Base-by-base conservation (phyloP, 1,140 invertebrate genomes). In the Hirudo medicinalis region DNA sequence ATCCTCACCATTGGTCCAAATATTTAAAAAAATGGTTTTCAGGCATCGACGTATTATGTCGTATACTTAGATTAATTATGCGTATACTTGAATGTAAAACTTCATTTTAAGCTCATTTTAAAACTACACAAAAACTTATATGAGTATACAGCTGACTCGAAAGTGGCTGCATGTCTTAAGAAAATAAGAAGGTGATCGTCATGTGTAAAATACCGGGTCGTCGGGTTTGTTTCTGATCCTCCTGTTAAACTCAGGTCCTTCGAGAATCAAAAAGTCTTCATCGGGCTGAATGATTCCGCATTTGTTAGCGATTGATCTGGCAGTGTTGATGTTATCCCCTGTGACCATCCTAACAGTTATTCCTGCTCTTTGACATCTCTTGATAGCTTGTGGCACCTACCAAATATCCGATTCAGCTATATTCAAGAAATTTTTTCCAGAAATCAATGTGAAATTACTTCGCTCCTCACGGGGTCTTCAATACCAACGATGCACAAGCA, bases 401-500 rank as follows among this genome's bases (percentile, higher is more conserved):
- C 43, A 49, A 49, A 49, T 15, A 49, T 17, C 40, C 11, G 15
- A 1, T 13, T 49, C 43, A 49, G 13, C 1, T 17, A 49, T 13
- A 49, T 49, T 49, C 43, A 17, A 49, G 43, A 49, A 13, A 17
- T 49, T 49, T 8, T 49, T 49, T 9, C 43, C 9, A 49, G 4
- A 49, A 49, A 17, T 49, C 54, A 73, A 9, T 9, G 25, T 17
- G 76, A 75, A n/a, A 20, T 70, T 80, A 90, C 90, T 86, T 98
- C 96, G 25, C 92, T 89, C 81, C 95, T 86, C 54, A 98, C 94
- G 32, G 95, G 95, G 86, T 98, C 95, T 85, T 99, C 95, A 82
- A 99, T 99, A 75, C 97, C 97, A 72, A 97, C 91, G 76, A 99
- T 91, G 79, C 91, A 91, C 54, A 99, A 79, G 81, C 92, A 96